A percentile compares a stretch with the other conserved stretches of the same genome.
Evolutionary conservation across 2,888 invertebrate genomes (phyloP).

Genomic region (Agrochola lychnidis): DNA sequence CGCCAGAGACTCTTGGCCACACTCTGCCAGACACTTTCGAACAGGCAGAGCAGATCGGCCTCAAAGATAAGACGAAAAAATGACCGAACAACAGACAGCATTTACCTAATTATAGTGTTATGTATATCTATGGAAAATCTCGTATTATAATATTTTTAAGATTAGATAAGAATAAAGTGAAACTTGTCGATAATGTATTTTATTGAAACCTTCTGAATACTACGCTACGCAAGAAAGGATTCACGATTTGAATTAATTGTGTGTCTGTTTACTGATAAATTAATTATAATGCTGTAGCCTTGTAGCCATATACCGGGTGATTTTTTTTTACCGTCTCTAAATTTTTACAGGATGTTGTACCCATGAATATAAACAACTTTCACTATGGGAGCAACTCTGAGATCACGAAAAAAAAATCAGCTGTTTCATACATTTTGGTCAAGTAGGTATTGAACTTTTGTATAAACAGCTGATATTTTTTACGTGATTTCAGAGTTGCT

Average conservation of each 20-base stretch:
- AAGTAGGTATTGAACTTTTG: too few relatives aligned
- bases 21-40: conserved; percentile 78
- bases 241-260: background rate
- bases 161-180: conserved; percentile 18
- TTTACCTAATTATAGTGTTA: conserved; percentile 2
- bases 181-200: conserved; percentile 17
- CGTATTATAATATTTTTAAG: conserved; percentile 30
- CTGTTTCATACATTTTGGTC: too few relatives aligned
- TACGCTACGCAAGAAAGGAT: background rate
- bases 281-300: background rate
- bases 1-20: conserved; percentile 91
- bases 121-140: conserved; percentile 37
- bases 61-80: conserved; percentile 10
- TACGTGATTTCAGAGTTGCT: too few relatives aligned
- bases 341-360: too few relatives aligned
- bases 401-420: too few relatives aligned
- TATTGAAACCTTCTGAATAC: conserved; percentile 17
- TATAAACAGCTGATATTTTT: too few relatives aligned
- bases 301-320: too few relatives aligned
- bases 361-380: too few relatives aligned
- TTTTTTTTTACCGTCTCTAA: too few relatives aligned
- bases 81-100: background rate
- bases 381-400: too few relatives aligned
- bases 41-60: conserved; percentile 60
- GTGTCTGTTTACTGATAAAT: background rate